A percentile compares a stretch with the other conserved stretches of the same genome.
Evolutionary conservation across 2,797 vertebrate species (phyloP).

Genomic region (Epinephelus coioides): DNA sequence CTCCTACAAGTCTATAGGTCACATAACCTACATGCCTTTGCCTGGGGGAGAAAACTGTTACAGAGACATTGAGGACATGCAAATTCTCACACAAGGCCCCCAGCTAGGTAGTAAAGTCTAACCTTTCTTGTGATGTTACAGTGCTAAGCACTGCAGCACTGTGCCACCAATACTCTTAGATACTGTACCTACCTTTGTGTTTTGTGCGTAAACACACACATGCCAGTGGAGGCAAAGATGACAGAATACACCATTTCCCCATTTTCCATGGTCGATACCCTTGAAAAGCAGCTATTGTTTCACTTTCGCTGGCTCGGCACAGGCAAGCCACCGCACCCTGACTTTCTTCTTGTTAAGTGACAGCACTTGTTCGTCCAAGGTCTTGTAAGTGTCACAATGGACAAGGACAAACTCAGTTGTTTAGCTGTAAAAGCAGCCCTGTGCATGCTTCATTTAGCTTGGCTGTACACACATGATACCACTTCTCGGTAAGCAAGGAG

Average conservation of each 20-base stretch:
- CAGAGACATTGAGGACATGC: neutral
- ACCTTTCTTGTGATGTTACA: neutral
- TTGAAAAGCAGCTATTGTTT: neutral
- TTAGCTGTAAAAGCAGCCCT: neutral
- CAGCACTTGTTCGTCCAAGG: neutral
- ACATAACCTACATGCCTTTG: neutral
- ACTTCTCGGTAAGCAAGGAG: neutral
- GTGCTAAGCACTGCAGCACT: neutral
- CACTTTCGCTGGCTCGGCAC: neutral
- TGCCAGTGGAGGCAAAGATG: neutral
- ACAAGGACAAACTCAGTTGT: neutral
- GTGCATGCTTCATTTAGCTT: neutral
- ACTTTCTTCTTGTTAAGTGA: neutral
- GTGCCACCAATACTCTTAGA: neutral
- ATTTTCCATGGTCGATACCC: neutral
- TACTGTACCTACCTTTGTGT: neutral
- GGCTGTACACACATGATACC: neutral
- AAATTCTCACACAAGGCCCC: neutral
- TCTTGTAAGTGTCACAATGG: neutral
- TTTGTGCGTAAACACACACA: neutral
- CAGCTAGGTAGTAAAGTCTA: neutral
- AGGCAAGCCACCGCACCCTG: neutral
- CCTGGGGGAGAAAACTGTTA: neutral
- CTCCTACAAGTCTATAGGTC: neutral
- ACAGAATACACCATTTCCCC: neutral